Evolutionary conservation across 2,113 vertebrate species (phyloP).

Genomic region (Pionites leucogaster): DNA sequence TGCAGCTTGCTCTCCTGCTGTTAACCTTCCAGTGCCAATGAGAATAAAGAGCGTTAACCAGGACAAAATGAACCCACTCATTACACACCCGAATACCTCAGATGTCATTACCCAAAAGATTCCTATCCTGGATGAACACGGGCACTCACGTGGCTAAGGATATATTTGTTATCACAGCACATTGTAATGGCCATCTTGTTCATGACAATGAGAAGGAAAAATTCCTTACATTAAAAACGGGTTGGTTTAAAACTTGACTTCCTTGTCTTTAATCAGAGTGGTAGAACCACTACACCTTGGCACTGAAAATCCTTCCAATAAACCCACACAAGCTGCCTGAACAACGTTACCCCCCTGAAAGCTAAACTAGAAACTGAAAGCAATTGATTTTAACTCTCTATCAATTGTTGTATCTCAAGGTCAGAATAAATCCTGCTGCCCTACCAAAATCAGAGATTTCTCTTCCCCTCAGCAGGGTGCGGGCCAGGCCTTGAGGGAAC

Average conservation of each 20-base stretch:
- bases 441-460: not conserved
- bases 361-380: not conserved
- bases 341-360: not conserved
- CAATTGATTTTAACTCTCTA: fast-evolving
- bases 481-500: not conserved
- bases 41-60: fast-evolving
- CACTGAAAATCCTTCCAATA: not conserved
- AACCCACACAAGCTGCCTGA: not conserved
- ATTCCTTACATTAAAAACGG: too few species aligned
- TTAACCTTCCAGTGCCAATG: not conserved
- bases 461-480: not conserved
- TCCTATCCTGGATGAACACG: not conserved
- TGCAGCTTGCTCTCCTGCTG: not conserved
- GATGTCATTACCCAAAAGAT: not conserved
- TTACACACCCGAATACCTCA: not conserved
- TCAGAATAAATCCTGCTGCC: fast-evolving
- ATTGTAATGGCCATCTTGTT: not conserved
- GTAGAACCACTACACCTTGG: not conserved
- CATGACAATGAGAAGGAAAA: not conserved
- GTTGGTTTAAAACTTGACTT: not conserved
- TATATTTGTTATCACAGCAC: fast-evolving
- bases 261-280: not conserved
- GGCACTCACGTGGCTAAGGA: fast-evolving
- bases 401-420: not conserved
- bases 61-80: fast-evolving